Percentiles rank a stretch among this genome's conserved stretches.
Conservation (phyloP, 2,113 vertebrate species). For the Micronisus gabar region DNA sequence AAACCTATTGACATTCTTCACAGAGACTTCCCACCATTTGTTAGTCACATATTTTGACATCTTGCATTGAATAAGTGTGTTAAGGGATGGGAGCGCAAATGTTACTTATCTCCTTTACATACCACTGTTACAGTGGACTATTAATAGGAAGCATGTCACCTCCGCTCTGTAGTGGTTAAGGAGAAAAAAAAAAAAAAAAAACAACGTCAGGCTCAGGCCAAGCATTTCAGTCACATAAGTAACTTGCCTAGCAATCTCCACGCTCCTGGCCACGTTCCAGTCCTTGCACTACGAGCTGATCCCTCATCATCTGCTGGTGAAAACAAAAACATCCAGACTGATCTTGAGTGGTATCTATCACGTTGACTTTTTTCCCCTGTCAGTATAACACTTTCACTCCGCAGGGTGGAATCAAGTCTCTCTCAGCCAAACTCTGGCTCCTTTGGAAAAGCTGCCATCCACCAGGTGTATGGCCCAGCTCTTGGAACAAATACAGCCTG, state of each 20-base stretch:
- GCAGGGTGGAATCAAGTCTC: neutral
- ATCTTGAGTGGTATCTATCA: neutral
- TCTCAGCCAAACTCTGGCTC: neutral
- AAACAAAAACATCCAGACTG: neutral
- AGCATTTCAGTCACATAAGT: neutral
- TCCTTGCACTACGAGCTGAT: neutral
- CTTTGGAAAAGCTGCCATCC: neutral
- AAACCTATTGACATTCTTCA: neutral
- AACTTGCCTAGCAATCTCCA: neutral
- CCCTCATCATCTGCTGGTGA: neutral
- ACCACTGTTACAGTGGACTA: rapidly evolving
- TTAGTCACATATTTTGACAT: neutral
- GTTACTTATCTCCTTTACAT: neutral
- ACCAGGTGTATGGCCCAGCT: neutral
- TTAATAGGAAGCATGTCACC: neutral
- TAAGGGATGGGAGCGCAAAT: neutral
- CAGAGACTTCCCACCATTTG: neutral
- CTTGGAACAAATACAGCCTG: neutral
- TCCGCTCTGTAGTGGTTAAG: neutral
- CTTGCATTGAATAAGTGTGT: neutral
- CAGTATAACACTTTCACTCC: neutral
- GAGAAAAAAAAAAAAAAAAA: neutral
- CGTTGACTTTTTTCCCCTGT: neutral
- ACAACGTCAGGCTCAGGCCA: neutral
- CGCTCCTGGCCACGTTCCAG: neutral